Base-by-base conservation (phyloP, 1,140 invertebrate genomes). In the Aporrectodea caliginosa region DNA sequence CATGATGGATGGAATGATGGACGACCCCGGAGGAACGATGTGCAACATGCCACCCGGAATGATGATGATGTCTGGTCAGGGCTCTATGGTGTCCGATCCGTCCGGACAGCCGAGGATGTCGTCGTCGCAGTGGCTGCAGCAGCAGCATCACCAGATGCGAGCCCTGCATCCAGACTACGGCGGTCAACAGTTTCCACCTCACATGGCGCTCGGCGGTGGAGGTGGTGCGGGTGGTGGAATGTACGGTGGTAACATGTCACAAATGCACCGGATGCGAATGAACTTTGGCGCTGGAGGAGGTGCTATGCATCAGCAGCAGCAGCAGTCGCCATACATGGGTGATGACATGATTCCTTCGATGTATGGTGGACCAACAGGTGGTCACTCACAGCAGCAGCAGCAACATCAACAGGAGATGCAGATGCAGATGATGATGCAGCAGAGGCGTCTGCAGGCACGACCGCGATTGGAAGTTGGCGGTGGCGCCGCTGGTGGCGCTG, bases 381-480 rank as follows among this genome's bases (percentile, higher is more conserved):
- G 22, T 22, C 43, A 6, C 6, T 58, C 43, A 58, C 43, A 58
- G 43, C 22, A 6, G 6, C 43, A 58, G 43, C 6, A 58, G 6
- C n/a, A n/a, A n/a, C n/a, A n/a, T n/a, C n/a, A n/a, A n/a, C n/a
- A n/a, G n/a, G n/a, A n/a, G n/a, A n/a, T n/a, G n/a, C 43, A 58
- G 43, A 58, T 58, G 43, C 43, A 58, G 43, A 58, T 58, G 43
- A 58, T 58, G 43, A 58, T 58, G 43, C 43, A 58, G 43, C 43
- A 58, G 43, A 58, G 43, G 43, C 22, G 43, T 22, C 6, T 58
- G 6, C 43, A 58, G 43, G 43, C 43, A 22, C 43, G 43, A 22
- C 43, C 22, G 43, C 43, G 43, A 6, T 12, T 58, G 43, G 43
- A 58, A 22, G 22, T 58, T 6, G 43, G 43, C 43, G 43, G 43